phyloP scores from a whole-genome alignment of 2,797 vertebrate species.

The Cygnus olor region DNA sequence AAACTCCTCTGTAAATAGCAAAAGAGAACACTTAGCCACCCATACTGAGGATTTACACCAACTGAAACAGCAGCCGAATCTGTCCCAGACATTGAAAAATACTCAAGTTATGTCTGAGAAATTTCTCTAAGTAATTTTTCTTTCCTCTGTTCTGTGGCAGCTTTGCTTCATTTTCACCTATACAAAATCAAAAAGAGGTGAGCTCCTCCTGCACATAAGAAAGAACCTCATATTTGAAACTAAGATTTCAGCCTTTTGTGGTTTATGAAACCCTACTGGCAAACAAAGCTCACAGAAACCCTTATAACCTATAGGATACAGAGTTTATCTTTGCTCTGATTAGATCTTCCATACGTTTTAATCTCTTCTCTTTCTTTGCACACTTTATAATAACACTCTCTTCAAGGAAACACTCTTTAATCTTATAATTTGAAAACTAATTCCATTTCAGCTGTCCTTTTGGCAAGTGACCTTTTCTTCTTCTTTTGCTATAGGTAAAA shows the following conservation, averaged over 20 bases:
- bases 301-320: conserved; percentile 52
- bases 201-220: neutral
- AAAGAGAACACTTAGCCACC: conserved; percentile 60
- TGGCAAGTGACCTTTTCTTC: conserved; percentile 75
- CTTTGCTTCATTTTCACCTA: conserved; percentile 16
- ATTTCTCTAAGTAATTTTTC: conserved; percentile 29
- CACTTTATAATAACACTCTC: conserved; percentile 68
- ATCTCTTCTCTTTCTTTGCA: conserved; percentile 67
- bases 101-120: neutral
- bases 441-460: conserved; percentile 74
- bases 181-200: conserved; percentile 19
- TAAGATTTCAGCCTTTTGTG: conserved; percentile 24
- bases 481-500: conserved; percentile 68
- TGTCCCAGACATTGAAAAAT: conserved; percentile 40
- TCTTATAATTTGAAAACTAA: conserved; percentile 80
- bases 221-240: conserved; percentile 31
- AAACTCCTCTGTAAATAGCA: conserved; percentile 76
- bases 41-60: conserved; percentile 41
- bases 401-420: conserved; percentile 73
- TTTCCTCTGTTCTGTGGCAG: neutral
- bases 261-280: conserved; percentile 37
- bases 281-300: conserved; percentile 37
- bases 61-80: conserved; percentile 15
- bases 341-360: conserved; percentile 60
- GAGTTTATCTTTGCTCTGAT: conserved; percentile 63